Conservation (phyloP, 2,888 invertebrate species). For the Ceriagrion tenellum region DNA sequence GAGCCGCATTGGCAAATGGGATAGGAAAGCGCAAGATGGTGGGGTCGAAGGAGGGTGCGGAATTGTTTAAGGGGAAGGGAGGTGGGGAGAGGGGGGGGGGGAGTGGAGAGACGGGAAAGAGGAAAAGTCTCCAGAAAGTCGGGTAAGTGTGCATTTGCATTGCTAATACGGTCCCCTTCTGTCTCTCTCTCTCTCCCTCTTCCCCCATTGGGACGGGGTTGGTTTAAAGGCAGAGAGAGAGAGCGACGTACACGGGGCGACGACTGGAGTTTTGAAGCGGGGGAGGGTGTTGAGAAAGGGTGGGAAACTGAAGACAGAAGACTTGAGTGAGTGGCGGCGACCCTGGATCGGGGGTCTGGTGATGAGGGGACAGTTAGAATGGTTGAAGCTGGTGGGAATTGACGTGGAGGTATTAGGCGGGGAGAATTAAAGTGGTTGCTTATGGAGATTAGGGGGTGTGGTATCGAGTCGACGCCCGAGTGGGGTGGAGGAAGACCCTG, state of each 20-base stretch:
- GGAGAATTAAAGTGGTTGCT: slow-evolving; percentile 26
- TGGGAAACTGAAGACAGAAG: not conserved
- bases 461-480: not conserved
- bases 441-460: not conserved
- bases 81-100: not conserved
- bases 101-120: not conserved
- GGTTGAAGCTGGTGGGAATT: not conserved
- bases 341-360: not conserved
- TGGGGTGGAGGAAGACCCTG: not conserved
- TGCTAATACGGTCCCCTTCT: not conserved
- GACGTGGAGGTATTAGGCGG: not conserved
- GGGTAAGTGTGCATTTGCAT: slow-evolving; percentile 57
- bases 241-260: not conserved
- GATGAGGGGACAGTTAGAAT: not conserved
- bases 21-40: not conserved
- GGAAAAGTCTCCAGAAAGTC: slow-evolving; percentile 34
- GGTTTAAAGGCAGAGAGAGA: not conserved
- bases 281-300: no score
- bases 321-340: not conserved
- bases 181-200: no score
- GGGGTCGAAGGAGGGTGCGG: not conserved
- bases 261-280: not conserved
- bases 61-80: not conserved
- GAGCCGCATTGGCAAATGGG: not conserved
- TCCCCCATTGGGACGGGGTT: not conserved